Evolutionary conservation across 1,140 invertebrate species (phyloP).

Genomic region (Drosophila kepulauana): DNA sequence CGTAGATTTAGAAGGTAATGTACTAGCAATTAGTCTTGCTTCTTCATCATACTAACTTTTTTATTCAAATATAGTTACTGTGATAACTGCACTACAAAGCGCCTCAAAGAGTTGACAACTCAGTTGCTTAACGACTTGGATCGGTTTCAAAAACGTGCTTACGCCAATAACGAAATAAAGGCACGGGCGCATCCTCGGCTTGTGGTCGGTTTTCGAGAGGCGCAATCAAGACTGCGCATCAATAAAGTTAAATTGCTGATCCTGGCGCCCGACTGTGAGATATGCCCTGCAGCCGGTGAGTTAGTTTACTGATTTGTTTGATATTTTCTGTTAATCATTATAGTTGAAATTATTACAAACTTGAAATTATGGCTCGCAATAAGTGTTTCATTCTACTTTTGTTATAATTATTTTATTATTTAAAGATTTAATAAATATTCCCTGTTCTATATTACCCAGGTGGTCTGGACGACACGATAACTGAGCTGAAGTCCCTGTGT

Average conservation of each 20-base stretch:
- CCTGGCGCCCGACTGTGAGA: conserved; percentile 87
- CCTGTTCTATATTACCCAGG: conserved; percentile 27
- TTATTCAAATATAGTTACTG: conserved; percentile 65
- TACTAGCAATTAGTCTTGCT: too few relatives aligned
- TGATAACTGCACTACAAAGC: conserved; percentile 70
- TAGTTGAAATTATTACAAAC: too few relatives aligned
- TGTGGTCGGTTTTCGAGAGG: conserved; percentile 87
- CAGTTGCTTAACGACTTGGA: conserved; percentile 86
- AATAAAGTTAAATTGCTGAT: conserved; percentile 87
- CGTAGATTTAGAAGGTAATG: conserved; percentile 71
- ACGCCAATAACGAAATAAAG: conserved; percentile 87
- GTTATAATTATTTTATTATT: too few relatives aligned
- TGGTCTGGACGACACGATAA: conserved; percentile 68
- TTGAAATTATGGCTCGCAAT: too few relatives aligned
- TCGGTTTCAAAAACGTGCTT: conserved; percentile 87
- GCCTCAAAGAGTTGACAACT: conserved; percentile 53
- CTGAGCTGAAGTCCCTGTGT: conserved; percentile 63
- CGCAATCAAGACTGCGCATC: conserved; percentile 86
- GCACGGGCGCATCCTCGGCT: conserved; percentile 86
- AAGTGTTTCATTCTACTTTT: too few relatives aligned
- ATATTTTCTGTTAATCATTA: too few relatives aligned
- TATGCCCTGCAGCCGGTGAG: conserved; percentile 51
- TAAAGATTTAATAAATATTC: too few relatives aligned
- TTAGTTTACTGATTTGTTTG: too few relatives aligned
- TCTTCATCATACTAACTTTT: background rate